Evolutionary conservation across 2,888 invertebrate genomes (phyloP).

Genomic region (Sphaeridia pumilis): DNA sequence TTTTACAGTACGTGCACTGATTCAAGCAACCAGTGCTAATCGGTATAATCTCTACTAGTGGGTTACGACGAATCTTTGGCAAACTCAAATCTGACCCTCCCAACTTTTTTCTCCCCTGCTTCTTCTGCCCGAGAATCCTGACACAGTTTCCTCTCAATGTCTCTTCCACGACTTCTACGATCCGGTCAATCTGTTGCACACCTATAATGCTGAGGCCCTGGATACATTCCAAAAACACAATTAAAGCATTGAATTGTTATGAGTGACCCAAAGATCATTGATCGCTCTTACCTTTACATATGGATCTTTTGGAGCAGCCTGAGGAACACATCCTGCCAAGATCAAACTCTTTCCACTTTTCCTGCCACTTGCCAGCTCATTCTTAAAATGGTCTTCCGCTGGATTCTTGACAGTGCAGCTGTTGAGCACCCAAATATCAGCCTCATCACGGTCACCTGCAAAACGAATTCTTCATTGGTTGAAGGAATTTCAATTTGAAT

Average conservation of each 20-base stretch:
- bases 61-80: slow-evolving; percentile 92
- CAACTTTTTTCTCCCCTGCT: slow-evolving; percentile 43
- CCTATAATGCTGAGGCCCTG: slow-evolving; percentile 86
- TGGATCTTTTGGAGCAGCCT: slow-evolving; percentile 67
- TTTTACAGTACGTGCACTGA: slow-evolving; percentile 98
- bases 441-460: slow-evolving; percentile 58
- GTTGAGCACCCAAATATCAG: slow-evolving; percentile 90
- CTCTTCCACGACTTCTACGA: slow-evolving; percentile 96
- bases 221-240: neutral
- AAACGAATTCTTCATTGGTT: slow-evolving; percentile 12
- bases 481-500: too few relatives aligned
- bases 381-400: slow-evolving; percentile 87
- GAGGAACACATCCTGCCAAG: slow-evolving; percentile 95
- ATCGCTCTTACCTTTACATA: slow-evolving; percentile 37
- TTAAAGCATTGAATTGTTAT: neutral
- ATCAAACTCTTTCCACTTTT: slow-evolving; percentile 70
- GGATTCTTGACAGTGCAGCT: slow-evolving; percentile 98
- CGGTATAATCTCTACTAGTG: slow-evolving; percentile 90
- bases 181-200: slow-evolving; percentile 94
- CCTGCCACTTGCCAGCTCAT: slow-evolving; percentile 60
- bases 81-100: slow-evolving; percentile 78
- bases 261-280: neutral
- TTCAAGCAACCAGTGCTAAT: slow-evolving; percentile 95
- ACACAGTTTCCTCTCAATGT: slow-evolving; percentile 82
- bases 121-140: slow-evolving; percentile 67